A percentile compares a stretch with the other conserved stretches of the same genome.
Evolutionary conservation across 2,113 vertebrate species (phyloP).

Genomic region (Lophochroa leadbeateri): DNA sequence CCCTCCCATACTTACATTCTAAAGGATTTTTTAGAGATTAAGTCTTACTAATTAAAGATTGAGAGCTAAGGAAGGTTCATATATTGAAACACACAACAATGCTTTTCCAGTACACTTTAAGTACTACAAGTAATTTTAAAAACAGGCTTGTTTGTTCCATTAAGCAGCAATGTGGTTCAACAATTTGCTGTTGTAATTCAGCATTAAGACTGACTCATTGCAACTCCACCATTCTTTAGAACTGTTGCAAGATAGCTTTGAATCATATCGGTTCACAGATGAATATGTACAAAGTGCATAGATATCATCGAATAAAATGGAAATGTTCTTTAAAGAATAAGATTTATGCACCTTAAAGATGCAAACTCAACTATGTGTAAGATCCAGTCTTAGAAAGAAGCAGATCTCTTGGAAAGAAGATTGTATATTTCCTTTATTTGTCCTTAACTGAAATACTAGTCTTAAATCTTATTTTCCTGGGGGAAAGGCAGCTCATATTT

Average conservation of each 20-base stretch:
- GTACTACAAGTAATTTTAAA: neutral
- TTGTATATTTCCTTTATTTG: neutral
- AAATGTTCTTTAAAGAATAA: neutral
- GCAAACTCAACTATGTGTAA: neutral
- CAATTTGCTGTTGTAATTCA: neutral
- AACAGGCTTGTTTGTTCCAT: neutral
- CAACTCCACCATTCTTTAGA: neutral
- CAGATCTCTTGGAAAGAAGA: neutral
- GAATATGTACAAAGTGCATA: neutral
- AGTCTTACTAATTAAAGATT: neutral
- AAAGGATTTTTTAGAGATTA: neutral
- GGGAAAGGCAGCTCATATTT: neutral
- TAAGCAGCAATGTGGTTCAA: neutral
- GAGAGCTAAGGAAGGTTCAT: neutral
- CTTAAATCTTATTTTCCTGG: neutral
- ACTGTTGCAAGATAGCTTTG: neutral
- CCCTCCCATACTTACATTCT: neutral
- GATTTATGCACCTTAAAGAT: neutral
- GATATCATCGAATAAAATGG: neutral
- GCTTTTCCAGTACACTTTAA: neutral
- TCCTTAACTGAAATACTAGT: neutral
- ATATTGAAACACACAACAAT: neutral
- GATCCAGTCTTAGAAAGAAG: neutral
- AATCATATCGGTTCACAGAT: neutral
- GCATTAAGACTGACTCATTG: neutral